A percentile compares a stretch with the other conserved stretches of the same genome.
Conservation (phyloP, 2,113 vertebrate genomes). For the Salvator merianae region DNA sequence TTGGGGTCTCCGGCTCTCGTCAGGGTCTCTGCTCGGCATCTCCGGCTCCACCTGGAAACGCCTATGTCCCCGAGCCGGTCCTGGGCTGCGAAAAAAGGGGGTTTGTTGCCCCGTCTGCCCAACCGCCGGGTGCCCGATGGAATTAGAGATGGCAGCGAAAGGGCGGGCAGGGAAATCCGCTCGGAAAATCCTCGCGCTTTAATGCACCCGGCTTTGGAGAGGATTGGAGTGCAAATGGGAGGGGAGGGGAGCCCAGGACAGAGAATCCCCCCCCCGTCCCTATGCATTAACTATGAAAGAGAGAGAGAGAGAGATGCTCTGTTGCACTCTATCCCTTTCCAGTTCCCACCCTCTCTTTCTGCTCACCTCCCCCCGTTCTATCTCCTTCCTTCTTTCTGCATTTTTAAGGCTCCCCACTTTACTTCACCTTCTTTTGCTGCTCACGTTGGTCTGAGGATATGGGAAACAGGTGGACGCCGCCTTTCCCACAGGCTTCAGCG, state of each 20-base stretch:
- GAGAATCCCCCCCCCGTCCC: not conserved
- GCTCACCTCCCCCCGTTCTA: too few species aligned
- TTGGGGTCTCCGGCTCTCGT: not conserved
- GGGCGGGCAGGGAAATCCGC: constrained; percentile 23
- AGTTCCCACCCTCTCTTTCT: not conserved
- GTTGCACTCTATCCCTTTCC: not conserved
- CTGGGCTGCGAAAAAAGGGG: not conserved
- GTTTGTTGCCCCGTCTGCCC: not conserved
- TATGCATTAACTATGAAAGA: not conserved
- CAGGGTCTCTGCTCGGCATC: constrained; percentile 4
- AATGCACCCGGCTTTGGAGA: constrained; percentile 31
- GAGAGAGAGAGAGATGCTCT: not conserved
- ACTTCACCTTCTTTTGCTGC: not conserved
- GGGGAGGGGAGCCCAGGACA: not conserved
- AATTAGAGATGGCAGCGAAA: constrained; percentile 23
- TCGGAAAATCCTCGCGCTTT: constrained; percentile 17
- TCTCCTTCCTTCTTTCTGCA: not conserved
- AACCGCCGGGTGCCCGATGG: constrained; percentile 13
- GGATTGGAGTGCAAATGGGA: constrained; percentile 22
- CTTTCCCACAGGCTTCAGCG: not conserved
- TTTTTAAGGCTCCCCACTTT: not conserved
- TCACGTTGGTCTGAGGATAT: not conserved
- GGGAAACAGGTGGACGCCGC: not conserved
- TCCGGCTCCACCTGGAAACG: not conserved
- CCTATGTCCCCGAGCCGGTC: not conserved